Conservation (phyloP, 1,140 invertebrate species). For the Araneus ventricosus region DNA sequence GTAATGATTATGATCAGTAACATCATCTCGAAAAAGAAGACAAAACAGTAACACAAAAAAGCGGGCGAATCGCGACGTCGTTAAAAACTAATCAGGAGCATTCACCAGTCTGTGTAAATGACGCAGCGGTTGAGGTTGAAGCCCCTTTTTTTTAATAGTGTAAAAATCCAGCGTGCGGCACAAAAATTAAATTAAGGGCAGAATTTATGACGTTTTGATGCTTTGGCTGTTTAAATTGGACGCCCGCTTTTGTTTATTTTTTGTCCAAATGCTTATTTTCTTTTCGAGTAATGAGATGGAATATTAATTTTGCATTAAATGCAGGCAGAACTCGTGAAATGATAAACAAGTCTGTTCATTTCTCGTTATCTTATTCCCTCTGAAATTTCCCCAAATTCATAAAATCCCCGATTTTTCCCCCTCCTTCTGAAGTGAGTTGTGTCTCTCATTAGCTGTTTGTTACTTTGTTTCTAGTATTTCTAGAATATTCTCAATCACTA, state of each 20-base stretch:
- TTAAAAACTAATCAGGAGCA: constrained; percentile 69
- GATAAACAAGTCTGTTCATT: not conserved
- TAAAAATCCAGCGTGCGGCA: not conserved
- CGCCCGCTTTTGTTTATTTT: not conserved
- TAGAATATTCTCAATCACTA: too few species aligned
- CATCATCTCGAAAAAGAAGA: constrained; percentile 28
- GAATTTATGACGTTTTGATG: constrained; percentile 33
- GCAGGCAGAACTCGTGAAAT: not conserved
- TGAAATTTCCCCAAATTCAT: not conserved
- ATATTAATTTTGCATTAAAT: constrained; percentile 68
- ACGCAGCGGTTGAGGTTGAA: not conserved
- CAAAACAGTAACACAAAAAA: constrained; percentile 3
- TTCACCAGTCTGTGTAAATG: constrained; percentile 4
- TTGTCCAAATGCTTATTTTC: not conserved
- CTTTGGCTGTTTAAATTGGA: constrained; percentile 35
- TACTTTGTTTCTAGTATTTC: not conserved
- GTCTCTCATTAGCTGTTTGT: not conserved
- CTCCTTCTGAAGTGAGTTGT: not conserved
- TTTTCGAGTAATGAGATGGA: constrained; percentile 24
- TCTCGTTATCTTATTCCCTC: not conserved
- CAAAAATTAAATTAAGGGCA: constrained; percentile 57
- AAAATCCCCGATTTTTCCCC: not conserved
- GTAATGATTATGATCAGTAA: constrained; percentile 64
- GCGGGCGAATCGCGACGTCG: not conserved
- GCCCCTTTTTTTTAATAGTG: not conserved